phyloP scores from a whole-genome alignment of 1,140 invertebrate genomes.

The Ctenoplectra terminalis region DNA sequence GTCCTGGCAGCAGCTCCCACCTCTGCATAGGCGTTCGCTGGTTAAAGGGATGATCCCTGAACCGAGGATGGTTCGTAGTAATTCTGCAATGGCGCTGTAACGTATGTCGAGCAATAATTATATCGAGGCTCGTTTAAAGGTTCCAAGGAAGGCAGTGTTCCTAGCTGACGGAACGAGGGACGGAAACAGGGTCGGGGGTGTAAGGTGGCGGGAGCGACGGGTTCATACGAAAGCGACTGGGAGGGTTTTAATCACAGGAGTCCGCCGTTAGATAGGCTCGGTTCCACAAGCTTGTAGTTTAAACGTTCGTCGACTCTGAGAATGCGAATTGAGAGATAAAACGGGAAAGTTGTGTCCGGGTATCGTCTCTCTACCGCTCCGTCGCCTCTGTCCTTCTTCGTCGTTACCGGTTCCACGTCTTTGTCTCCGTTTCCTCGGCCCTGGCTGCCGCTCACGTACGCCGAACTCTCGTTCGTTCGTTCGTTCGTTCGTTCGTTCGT shows the following conservation, averaged over 20 bases:
- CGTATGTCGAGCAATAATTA: conserved; percentile 79
- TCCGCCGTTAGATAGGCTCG: conserved; percentile 73
- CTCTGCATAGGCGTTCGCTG: neutral
- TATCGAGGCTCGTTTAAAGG: conserved; percentile 70
- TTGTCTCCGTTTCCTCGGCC: conserved; percentile 40
- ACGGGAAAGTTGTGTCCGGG: conserved; percentile 74
- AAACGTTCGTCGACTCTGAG: conserved; percentile 76
- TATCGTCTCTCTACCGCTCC: conserved; percentile 43
- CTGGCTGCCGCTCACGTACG: conserved; percentile 50
- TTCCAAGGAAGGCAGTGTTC: conserved; percentile 56
- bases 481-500: no score
- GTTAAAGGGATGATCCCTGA: conserved; percentile 56
- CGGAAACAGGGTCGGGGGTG: neutral
- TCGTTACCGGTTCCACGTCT: conserved; percentile 45
- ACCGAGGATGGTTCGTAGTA: conserved; percentile 21
- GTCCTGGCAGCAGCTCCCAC: conserved; percentile 57
- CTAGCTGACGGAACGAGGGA: conserved; percentile 33
- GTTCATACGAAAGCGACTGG: conserved; percentile 55
- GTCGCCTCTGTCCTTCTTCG: conserved; percentile 35
- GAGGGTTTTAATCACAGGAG: conserved; percentile 80
- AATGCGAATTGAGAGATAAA: conserved; percentile 81
- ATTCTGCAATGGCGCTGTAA: conserved; percentile 59
- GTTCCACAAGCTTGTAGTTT: conserved; percentile 73
- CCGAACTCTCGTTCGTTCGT: no score
- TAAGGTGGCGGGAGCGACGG: conserved; percentile 30